Evolutionary conservation across 2,888 invertebrate genomes (phyloP).

Genomic region (Apomyelois bistriatella): DNA sequence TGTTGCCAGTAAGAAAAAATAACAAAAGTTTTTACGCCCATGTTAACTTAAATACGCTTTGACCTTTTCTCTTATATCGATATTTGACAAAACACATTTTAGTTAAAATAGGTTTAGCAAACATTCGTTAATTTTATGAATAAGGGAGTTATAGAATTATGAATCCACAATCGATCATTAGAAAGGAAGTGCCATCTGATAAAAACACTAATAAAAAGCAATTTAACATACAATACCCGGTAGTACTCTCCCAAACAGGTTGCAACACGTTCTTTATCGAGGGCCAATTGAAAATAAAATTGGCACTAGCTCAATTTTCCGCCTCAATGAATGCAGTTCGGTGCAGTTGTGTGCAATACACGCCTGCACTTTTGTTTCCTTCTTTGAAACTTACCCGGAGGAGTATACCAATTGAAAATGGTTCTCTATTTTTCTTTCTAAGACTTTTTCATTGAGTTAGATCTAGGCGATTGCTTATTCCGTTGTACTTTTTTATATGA

Average conservation of each 20-base stretch:
- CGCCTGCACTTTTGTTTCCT: slow-evolving; percentile 32
- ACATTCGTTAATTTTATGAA: too few species aligned
- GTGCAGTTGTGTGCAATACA: slow-evolving; percentile 46
- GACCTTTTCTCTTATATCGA: too few species aligned
- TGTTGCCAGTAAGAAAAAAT: too few species aligned
- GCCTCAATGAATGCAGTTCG: slow-evolving; percentile 61
- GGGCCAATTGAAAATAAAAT: slow-evolving; percentile 62
- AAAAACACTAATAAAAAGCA: slow-evolving; percentile 1
- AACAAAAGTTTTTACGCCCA: too few species aligned
- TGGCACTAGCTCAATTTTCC: slow-evolving; percentile 69
- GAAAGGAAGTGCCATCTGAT: neutral
- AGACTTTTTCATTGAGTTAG: slow-evolving; percentile 32
- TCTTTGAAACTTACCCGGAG: slow-evolving; percentile 43
- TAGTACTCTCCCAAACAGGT: neutral
- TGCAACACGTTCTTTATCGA: slow-evolving; percentile 23
- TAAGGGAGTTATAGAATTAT: too few species aligned
- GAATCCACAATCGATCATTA: too few species aligned
- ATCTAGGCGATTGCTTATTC: slow-evolving; percentile 13
- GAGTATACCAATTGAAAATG: slow-evolving; percentile 59
- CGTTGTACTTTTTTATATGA: slow-evolving; percentile 14
- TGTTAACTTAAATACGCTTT: too few species aligned
- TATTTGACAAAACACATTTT: too few species aligned
- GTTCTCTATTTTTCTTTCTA: slow-evolving; percentile 48
- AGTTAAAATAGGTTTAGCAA: too few species aligned
- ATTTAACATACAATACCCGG: neutral